These are phyloP conservation scores for Pyrrhosoma nymphula DNA, from an alignment of 2,888 invertebrate species.

Conservation along the genomic window DNA sequence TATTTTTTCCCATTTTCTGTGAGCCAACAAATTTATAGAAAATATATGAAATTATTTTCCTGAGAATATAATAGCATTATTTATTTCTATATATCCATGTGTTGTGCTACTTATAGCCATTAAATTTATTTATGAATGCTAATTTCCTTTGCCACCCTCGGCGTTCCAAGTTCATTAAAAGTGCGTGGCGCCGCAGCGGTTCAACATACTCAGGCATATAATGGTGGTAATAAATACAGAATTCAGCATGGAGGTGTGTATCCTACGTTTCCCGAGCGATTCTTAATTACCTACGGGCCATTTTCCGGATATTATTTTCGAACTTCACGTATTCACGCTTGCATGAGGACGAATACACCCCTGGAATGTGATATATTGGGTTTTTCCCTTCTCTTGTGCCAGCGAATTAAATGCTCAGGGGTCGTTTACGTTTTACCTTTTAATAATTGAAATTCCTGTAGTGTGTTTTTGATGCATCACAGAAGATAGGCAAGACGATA, in stretches of 20 bases:
- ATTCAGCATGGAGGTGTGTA: neutral
- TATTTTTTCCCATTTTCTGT: too few relatives aligned
- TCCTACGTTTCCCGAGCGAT: neutral
- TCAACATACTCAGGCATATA: neutral
- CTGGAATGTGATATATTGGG: neutral
- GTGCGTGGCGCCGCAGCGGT: neutral
- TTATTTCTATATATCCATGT: too few relatives aligned
- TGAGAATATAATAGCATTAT: too few relatives aligned
- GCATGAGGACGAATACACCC: neutral
- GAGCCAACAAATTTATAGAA: too few relatives aligned
- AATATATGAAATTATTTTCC: too few relatives aligned
- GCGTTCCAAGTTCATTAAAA: neutral
- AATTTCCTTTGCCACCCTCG: neutral
- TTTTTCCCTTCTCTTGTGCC: neutral
- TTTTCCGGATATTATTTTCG: neutral
- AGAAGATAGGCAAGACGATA: too few relatives aligned
- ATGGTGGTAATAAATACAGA: neutral
- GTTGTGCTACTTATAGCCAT: too few relatives aligned
- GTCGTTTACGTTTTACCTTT: too few relatives aligned
- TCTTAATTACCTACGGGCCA: neutral
- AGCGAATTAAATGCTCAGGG: neutral
- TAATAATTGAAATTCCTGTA: too few relatives aligned
- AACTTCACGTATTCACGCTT: neutral
- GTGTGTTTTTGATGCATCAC: too few relatives aligned
- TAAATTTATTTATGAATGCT: neutral